Conservation (phyloP, 2,113 vertebrate species). For the Corythoichthys intestinalis region DNA sequence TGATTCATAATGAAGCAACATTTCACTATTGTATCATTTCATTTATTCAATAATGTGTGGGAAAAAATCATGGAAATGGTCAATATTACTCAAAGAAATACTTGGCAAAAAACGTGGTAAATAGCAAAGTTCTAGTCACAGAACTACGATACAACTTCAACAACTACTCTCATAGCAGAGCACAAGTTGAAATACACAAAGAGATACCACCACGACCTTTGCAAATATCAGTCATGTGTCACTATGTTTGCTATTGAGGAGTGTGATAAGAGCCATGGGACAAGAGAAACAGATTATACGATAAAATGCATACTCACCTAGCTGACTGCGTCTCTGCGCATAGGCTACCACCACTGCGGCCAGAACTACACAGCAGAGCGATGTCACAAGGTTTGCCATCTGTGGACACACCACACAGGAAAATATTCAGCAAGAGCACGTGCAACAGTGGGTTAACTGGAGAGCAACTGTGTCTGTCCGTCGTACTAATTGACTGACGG, state of each 20-base stretch:
- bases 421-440: constrained; percentile 48
- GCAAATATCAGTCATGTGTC: neutral
- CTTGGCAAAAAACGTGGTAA: neutral
- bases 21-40: neutral
- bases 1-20: neutral
- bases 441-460: constrained; percentile 32
- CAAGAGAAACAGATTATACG: neutral
- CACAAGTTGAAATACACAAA: neutral
- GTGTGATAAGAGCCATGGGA: neutral
- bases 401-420: constrained; percentile 73
- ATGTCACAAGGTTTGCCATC: constrained; percentile 91
- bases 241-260: neutral
- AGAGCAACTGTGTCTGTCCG: constrained; percentile 35
- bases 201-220: neutral
- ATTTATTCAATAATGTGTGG: neutral
- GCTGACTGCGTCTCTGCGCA: constrained; percentile 87
- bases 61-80: neutral
- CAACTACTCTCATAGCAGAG: neutral
- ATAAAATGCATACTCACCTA: constrained; percentile 80
- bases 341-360: constrained; percentile 85
- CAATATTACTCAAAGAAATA: too few relatives aligned
- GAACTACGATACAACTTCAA: neutral
- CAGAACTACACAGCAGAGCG: constrained; percentile 87
- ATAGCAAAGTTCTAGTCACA: neutral
- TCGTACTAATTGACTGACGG: constrained; percentile 51